phyloP scores from a whole-genome alignment of 2,797 vertebrate genomes.

The Poecilia wingei region DNA sequence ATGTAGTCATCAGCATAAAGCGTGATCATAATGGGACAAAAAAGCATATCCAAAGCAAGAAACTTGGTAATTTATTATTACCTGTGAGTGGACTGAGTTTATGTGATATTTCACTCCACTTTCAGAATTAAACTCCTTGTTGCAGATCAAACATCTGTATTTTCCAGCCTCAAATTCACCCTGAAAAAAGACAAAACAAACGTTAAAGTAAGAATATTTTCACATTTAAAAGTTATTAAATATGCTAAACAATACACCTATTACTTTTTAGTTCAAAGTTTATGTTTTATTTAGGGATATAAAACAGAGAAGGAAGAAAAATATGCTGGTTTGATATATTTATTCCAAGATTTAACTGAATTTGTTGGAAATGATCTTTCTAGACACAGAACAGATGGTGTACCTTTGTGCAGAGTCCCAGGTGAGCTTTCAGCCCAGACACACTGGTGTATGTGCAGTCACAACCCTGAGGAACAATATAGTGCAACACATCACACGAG shows the following conservation, averaged over 20 bases:
- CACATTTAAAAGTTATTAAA: not conserved
- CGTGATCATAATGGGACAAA: not conserved
- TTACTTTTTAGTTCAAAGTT: not conserved
- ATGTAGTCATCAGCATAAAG: not conserved
- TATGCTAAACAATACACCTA: not conserved
- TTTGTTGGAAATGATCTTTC: not conserved
- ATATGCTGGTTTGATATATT: not conserved
- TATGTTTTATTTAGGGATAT: not conserved
- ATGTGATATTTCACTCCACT: conserved; percentile 98
- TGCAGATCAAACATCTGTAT: conserved; percentile 93
- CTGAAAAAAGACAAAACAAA: conserved; percentile 66
- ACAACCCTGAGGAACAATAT: conserved; percentile 71
- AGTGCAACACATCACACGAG: not conserved
- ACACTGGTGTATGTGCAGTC: conserved; percentile 89
- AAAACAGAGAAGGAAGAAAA: not conserved
- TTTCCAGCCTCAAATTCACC: conserved; percentile 94
- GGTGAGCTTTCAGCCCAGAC: conserved; percentile 93
- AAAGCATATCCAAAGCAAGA: not conserved
- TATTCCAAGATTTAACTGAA: not conserved
- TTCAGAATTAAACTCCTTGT: conserved; percentile 94
- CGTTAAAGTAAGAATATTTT: not conserved
- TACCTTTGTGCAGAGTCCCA: conserved; percentile 91
- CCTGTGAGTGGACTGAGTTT: conserved; percentile 93
- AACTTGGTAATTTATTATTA: conserved; percentile 37
- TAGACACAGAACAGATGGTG: conserved; percentile 8